Conservation (phyloP, 2,113 vertebrate species). For the Collichthys lucidus region DNA sequence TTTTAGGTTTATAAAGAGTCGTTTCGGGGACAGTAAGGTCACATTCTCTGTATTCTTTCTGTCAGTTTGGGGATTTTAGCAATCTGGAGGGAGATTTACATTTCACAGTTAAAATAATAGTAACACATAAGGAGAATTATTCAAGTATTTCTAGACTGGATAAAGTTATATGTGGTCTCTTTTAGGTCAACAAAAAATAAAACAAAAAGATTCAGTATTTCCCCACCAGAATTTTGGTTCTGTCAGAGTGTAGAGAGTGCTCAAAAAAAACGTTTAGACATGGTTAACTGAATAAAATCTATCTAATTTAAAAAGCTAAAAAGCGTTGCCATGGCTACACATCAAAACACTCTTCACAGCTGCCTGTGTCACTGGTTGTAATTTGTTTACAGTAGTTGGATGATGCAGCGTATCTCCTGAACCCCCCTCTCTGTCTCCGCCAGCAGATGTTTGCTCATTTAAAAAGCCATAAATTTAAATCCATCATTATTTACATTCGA, state of each 20-base stretch:
- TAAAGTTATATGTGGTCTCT: background rate
- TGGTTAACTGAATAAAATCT: background rate
- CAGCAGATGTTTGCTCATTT: conserved; percentile 40
- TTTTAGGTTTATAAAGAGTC: background rate
- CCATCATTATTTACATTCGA: conserved; percentile 29
- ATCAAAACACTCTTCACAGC: background rate
- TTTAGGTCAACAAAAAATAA: background rate
- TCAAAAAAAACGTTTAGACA: background rate
- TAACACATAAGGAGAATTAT: background rate
- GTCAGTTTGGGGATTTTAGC: background rate
- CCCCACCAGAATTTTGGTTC: background rate
- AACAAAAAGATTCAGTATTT: background rate
- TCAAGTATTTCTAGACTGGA: background rate
- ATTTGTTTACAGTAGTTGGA: background rate
- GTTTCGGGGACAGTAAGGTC: background rate
- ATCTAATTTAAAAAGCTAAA: background rate
- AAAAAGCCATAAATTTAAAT: conserved; percentile 28
- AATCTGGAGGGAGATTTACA: background rate
- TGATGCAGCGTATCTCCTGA: conserved; percentile 14
- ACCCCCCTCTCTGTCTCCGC: background rate
- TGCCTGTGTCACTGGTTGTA: background rate
- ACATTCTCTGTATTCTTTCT: background rate
- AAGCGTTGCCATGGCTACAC: conserved; percentile 5
- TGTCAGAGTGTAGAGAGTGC: background rate
- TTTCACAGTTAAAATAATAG: background rate